Percentiles rank a stretch among this genome's conserved stretches.
Evolutionary conservation across 2,113 vertebrate genomes (phyloP).

Genomic region (Corvus moneduloides): DNA sequence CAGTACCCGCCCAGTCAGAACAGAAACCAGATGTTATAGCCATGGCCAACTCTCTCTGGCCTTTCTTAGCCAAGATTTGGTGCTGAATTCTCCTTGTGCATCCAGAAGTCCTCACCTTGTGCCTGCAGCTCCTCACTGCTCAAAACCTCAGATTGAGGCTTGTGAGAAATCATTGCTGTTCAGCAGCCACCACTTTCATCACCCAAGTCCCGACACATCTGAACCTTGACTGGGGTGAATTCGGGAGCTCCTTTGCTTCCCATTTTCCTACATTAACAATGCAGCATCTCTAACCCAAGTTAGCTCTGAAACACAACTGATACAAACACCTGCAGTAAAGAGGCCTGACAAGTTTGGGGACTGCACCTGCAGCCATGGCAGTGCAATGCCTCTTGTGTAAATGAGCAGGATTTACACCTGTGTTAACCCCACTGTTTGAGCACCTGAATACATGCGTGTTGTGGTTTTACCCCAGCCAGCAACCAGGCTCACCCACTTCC

Average conservation of each 20-base stretch:
- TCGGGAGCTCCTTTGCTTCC: neutral
- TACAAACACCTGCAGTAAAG: neutral
- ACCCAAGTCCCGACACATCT: neutral
- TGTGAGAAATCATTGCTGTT: neutral
- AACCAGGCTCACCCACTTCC: neutral
- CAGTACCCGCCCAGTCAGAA: neutral
- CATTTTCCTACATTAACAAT: neutral
- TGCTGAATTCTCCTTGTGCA: neutral
- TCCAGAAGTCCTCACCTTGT: neutral
- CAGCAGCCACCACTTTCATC: neutral
- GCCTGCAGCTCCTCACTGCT: neutral
- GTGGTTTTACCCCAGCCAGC: neutral
- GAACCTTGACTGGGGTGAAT: fast-evolving
- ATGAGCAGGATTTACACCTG: neutral
- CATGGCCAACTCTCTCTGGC: neutral
- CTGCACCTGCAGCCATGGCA: neutral
- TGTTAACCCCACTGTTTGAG: neutral
- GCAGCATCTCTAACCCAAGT: neutral
- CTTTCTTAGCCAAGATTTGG: neutral
- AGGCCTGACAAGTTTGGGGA: neutral
- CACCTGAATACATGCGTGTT: neutral
- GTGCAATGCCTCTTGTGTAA: neutral
- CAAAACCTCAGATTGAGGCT: neutral
- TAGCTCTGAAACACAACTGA: neutral
- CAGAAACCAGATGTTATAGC: neutral